These are phyloP conservation scores for Acronicta aceris DNA, from an alignment of 2,888 invertebrate genomes.

Conservation along the genomic window DNA sequence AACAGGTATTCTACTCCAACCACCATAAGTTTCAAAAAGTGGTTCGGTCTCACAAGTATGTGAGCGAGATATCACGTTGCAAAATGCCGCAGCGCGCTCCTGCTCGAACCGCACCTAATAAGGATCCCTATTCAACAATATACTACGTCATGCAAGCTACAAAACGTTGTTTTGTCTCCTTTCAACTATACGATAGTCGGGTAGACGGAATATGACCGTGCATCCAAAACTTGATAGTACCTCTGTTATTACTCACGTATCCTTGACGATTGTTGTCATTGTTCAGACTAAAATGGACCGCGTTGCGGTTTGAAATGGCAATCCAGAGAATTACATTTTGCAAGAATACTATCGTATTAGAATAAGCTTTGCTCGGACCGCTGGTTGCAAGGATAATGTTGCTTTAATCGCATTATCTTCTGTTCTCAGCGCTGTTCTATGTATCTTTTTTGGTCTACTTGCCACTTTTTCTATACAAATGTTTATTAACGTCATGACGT, in stretches of 20 bases:
- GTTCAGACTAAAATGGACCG: slow-evolving; percentile 58
- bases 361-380: slow-evolving; percentile 29
- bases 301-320: slow-evolving; percentile 48
- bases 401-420: slow-evolving; percentile 16
- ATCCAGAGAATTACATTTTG: slow-evolving; percentile 50
- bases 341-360: slow-evolving; percentile 31
- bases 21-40: no score
- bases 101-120: slow-evolving; percentile 64
- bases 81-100: slow-evolving; percentile 55
- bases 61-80: slow-evolving; percentile 45
- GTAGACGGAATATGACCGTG: slow-evolving; percentile 42
- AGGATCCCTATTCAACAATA: slow-evolving; percentile 66
- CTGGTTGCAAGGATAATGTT: slow-evolving; percentile 12
- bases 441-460: no score
- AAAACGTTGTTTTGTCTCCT: slow-evolving; percentile 45
- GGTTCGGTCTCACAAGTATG: slow-evolving; percentile 23
- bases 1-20: no score
- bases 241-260: slow-evolving; percentile 53
- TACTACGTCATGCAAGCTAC: slow-evolving; percentile 49
- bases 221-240: slow-evolving; percentile 54
- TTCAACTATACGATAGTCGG: slow-evolving; percentile 27
- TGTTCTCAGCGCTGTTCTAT: slow-evolving; percentile 3
- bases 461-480: no score
- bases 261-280: slow-evolving; percentile 59
- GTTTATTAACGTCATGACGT: no score